Evolutionary conservation across 2,888 invertebrate species (phyloP).

Genomic region (Ophion ellenae): DNA sequence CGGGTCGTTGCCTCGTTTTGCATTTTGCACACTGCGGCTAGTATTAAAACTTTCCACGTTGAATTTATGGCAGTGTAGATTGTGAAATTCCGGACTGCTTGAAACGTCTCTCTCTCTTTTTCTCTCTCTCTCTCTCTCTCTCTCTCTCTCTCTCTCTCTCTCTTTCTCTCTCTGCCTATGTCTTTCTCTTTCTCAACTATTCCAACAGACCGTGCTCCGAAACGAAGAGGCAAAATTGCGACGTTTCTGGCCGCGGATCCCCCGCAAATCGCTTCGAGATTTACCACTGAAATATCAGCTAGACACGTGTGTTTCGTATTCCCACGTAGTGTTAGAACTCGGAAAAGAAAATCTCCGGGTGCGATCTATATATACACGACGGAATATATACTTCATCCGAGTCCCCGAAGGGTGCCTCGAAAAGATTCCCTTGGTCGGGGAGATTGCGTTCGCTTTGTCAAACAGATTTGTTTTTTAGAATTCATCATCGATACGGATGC

Average conservation of each 20-base stretch:
- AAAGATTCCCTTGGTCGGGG: background rate
- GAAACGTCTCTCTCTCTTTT: background rate
- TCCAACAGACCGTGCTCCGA: background rate
- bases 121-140: background rate
- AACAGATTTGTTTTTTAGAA: background rate
- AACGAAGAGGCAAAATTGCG: slow-evolving; percentile 38
- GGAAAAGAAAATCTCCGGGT: slow-evolving; percentile 15
- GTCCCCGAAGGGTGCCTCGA: background rate
- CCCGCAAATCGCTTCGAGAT: slow-evolving; percentile 37
- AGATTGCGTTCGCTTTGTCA: background rate
- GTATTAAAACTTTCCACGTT: slow-evolving; percentile 58
- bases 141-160: background rate
- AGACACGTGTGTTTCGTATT: slow-evolving; percentile 29
- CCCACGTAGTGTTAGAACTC: background rate
- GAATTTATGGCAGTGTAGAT: slow-evolving; percentile 56
- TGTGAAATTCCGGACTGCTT: slow-evolving; percentile 39
- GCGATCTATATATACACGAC: background rate
- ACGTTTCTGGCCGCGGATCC: slow-evolving; percentile 7
- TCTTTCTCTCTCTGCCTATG: background rate
- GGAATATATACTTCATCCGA: slow-evolving; percentile 11
- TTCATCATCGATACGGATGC: background rate
- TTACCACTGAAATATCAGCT: slow-evolving; percentile 49
- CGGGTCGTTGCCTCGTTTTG: slow-evolving; percentile 53
- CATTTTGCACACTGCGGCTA: slow-evolving; percentile 48
- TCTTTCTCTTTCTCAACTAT: background rate